Percentiles rank a stretch among this genome's conserved stretches.
These are phyloP conservation scores for Lysandra coridon DNA, from an alignment of 2,888 invertebrate genomes.

Conservation along the genomic window DNA sequence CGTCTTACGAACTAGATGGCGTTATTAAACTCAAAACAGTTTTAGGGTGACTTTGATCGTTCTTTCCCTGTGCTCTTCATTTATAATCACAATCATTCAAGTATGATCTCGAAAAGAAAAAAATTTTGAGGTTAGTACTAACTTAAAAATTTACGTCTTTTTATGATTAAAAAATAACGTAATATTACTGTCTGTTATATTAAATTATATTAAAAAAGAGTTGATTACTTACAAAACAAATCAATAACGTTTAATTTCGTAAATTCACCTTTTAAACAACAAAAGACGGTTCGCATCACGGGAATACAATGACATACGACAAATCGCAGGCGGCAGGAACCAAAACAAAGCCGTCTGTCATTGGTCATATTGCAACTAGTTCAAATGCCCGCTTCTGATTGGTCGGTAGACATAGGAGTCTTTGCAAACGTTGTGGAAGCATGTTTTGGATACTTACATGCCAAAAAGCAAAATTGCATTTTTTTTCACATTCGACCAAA, in stretches of 20 bases:
- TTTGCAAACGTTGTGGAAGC: constrained; percentile 12
- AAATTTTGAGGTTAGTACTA: too few relatives aligned
- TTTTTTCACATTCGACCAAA: not conserved
- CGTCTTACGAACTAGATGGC: too few relatives aligned
- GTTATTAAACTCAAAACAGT: too few relatives aligned
- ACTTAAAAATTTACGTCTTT: too few relatives aligned
- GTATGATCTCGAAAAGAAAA: too few relatives aligned
- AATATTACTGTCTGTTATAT: constrained; percentile 9
- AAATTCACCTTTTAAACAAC: constrained; percentile 3
- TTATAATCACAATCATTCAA: too few relatives aligned
- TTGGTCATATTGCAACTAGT: constrained; percentile 22
- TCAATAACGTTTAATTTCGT: constrained; percentile 23
- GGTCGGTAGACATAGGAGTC: constrained; percentile 19
- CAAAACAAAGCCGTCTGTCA: constrained; percentile 18
- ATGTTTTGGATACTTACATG: constrained; percentile 13
- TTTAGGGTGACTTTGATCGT: too few relatives aligned
- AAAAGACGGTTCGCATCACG: constrained; percentile 11
- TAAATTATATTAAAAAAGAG: constrained; percentile 10
- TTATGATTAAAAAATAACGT: constrained; percentile 2
- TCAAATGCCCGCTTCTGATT: constrained; percentile 13
- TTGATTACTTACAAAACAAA: constrained; percentile 17
- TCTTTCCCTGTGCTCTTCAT: too few relatives aligned
- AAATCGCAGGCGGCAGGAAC: constrained; percentile 20
- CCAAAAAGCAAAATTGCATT: constrained; percentile 11
- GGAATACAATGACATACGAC: constrained; percentile 6